phyloP scores from a whole-genome alignment of 2,888 invertebrate species.

The Diaprepes abbreviatus region DNA sequence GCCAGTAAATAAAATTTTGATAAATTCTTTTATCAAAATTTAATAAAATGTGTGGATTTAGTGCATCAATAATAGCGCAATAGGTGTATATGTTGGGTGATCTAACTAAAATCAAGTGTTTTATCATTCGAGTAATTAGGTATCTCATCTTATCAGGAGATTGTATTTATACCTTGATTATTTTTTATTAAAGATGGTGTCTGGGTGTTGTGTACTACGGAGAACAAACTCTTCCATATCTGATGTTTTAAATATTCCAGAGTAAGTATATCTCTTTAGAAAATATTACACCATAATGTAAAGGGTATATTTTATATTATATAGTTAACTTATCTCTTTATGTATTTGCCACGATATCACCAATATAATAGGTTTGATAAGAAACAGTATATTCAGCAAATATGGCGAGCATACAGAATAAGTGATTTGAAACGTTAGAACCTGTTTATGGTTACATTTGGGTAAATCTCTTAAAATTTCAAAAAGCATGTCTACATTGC shows the following conservation, averaged over 20 bases:
- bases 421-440: not conserved
- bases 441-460: not conserved
- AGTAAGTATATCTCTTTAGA: not conserved
- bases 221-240: slow-evolving; percentile 7
- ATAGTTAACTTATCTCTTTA: not conserved
- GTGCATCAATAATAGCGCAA: not conserved
- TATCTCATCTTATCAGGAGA: slow-evolving; percentile 42
- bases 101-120: slow-evolving; percentile 29
- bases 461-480: not conserved
- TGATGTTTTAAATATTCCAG: not conserved
- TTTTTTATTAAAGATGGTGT: slow-evolving; percentile 45
- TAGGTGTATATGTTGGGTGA: slow-evolving; percentile 8
- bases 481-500: not conserved
- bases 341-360: not conserved
- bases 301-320: not conserved
- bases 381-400: not conserved
- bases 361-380: not conserved
- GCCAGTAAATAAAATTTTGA: slow-evolving; percentile 16
- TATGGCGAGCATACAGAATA: slow-evolving; percentile 5
- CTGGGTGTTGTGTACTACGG: slow-evolving; percentile 34
- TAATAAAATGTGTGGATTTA: not conserved
- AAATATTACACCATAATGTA: not conserved
- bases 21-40: slow-evolving; percentile 22
- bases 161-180: slow-evolving; percentile 39
- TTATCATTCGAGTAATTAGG: slow-evolving; percentile 34